A percentile compares a stretch with the other conserved stretches of the same genome.
Conservation (phyloP, 2,888 invertebrate genomes). For the Drosophila buzzatii region DNA sequence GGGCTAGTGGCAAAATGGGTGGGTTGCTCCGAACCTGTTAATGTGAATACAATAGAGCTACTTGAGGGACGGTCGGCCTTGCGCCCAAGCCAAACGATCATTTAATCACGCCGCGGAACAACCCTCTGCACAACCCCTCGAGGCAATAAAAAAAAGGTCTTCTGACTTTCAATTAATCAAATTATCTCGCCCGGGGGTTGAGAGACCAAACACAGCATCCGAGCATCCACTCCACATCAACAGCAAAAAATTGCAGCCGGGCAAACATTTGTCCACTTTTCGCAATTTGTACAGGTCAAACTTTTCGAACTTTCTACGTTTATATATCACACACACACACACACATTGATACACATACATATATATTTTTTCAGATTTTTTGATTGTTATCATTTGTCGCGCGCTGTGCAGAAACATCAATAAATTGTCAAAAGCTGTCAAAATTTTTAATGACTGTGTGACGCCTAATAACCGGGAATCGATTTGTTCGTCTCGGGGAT, state of each 20-base stretch:
- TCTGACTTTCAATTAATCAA: conserved; percentile 79
- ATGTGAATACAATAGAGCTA: conserved; percentile 75
- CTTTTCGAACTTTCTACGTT: conserved; percentile 23
- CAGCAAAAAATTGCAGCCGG: conserved; percentile 50
- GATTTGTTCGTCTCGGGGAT: conserved; percentile 54
- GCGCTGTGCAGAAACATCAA: conserved; percentile 66
- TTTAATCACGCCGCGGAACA: conserved; percentile 62
- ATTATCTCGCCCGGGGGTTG: conserved; percentile 65
- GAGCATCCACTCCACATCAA: conserved; percentile 26
- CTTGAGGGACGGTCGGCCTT: conserved; percentile 53
- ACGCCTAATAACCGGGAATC: conserved; percentile 75
- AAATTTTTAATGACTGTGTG: conserved; percentile 80
- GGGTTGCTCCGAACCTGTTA: conserved; percentile 71
- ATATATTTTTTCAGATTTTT: conserved; percentile 4
- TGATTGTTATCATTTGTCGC: conserved; percentile 72
- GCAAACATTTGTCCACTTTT: conserved; percentile 78
- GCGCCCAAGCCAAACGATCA: conserved; percentile 58
- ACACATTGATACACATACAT: neutral
- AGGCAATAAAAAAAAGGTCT: conserved; percentile 62
- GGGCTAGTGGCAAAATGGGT: conserved; percentile 37
- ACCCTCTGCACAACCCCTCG: conserved; percentile 44
- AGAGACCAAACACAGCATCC: conserved; percentile 16
- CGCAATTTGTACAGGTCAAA: conserved; percentile 76
- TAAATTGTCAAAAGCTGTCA: conserved; percentile 78
- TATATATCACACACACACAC: conserved; percentile 8